Evolutionary conservation across 2,113 vertebrate genomes (phyloP).

Genomic region (Rhea americana): DNA sequence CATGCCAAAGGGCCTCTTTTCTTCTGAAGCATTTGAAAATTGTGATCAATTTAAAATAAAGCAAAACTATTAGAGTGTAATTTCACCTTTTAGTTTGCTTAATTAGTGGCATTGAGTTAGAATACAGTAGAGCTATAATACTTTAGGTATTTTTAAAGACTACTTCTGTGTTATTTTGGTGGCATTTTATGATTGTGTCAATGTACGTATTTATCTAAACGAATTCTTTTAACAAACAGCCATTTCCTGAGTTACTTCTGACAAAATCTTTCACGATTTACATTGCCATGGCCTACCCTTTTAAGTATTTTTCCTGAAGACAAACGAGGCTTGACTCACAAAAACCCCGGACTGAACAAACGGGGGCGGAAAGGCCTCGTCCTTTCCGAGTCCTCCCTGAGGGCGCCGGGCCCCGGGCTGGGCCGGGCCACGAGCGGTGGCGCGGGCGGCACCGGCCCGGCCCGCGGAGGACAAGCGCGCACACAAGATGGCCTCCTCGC

Average conservation of each 20-base stretch:
- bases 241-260: background rate
- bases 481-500: no score
- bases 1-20: background rate
- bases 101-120: background rate
- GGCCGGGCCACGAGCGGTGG: background rate
- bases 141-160: background rate
- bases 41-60: background rate
- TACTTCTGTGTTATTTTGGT: background rate
- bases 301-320: background rate
- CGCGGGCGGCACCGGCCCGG: no score
- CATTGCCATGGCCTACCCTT: accelerated
- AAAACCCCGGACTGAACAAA: background rate
- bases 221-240: background rate
- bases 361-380: accelerated
- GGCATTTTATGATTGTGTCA: no score
- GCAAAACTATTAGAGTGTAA: background rate
- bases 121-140: background rate
- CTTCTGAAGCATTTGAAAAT: background rate
- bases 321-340: background rate
- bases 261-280: background rate
- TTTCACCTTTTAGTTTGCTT: background rate
- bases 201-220: background rate
- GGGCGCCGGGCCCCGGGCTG: background rate
- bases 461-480: background rate
- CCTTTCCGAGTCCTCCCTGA: background rate